Evolutionary conservation across 2,797 vertebrate species (phyloP), one percentile per base, ranked within the genome.

Genomic region (Schizothorax lantsangensis): DNA sequence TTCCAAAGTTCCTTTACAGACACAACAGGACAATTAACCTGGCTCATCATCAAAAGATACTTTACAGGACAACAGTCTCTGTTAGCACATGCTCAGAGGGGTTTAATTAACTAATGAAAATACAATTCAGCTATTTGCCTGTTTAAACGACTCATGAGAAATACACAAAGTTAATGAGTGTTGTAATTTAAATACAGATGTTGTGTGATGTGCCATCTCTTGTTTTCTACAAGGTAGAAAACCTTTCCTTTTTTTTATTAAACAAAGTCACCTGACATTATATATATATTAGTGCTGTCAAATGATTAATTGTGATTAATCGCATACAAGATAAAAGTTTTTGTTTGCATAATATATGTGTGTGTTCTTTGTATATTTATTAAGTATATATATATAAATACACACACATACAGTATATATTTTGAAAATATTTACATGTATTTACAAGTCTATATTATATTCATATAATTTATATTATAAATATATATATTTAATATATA

Each of bases 61-160:
- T 73, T 88, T 81, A 87, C 33, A 66, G 47, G 54, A 88, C 83
- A 86, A 78, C 59, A 81, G 54, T n/a, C 69, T 64, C 73, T 83
- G 6, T 36, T 5, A 77, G 52, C 12, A 54, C 49, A 87, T 77
- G 45, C 23, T 57, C 5, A 36, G 38, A 74, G 54, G 33, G 33
- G 19, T 85, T 86, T 83, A 81, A 87, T 83, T 75, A 83, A 33
- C 73, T 57, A 52, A 57, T 79, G 74, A 59, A 87, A 69, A 47
- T n/a, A 68, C 23, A 71, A 77, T 66, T 43, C 12, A 11, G 26
- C 66, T 52, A 8, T 30, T 45, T 54, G 17, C 57, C 59, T 15
- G 4, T 36, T 40, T 40, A 59, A 36, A 59, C 5, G 45, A 64
- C 36, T 79, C 36, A 21, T 59, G 9, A 40, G n/a, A 40, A 11